A percentile compares a stretch with the other conserved stretches of the same genome.
Conservation (phyloP, 2,113 vertebrate species). For the Otocyon megalotis region DNA sequence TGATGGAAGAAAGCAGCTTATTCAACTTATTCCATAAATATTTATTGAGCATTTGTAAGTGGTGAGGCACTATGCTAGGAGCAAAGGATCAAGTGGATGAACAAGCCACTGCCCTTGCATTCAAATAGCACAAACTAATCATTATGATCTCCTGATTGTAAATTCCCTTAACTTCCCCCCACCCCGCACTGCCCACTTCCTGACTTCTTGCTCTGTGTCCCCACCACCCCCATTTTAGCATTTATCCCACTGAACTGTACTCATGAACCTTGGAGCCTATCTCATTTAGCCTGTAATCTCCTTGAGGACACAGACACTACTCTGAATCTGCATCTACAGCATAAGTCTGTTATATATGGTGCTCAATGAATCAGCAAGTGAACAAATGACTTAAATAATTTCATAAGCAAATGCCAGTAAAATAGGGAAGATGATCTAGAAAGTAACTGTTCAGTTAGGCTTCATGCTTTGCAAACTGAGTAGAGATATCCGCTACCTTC, state of each 20-base stretch:
- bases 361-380: neutral
- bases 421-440: neutral
- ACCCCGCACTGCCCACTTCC: neutral
- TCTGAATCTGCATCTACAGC: neutral
- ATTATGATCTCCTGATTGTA: neutral
- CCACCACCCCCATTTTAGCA: neutral
- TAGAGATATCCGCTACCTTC: neutral
- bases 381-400: constrained; percentile 41
- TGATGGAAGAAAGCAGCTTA: neutral
- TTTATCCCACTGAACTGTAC: neutral
- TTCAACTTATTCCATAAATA: neutral
- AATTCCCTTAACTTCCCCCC: neutral
- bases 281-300: neutral
- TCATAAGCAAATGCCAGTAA: neutral
- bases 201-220: neutral
- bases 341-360: neutral
- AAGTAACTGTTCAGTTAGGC: neutral
- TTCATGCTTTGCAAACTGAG: neutral
- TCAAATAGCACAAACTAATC: neutral
- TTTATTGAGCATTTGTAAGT: neutral
- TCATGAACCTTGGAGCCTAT: neutral
- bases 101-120: neutral
- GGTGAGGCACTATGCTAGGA: neutral
- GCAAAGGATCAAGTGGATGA: neutral
- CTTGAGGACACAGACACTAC: neutral